Conservation (phyloP, 2,888 invertebrate genomes). For the Hypsopygia costalis region DNA sequence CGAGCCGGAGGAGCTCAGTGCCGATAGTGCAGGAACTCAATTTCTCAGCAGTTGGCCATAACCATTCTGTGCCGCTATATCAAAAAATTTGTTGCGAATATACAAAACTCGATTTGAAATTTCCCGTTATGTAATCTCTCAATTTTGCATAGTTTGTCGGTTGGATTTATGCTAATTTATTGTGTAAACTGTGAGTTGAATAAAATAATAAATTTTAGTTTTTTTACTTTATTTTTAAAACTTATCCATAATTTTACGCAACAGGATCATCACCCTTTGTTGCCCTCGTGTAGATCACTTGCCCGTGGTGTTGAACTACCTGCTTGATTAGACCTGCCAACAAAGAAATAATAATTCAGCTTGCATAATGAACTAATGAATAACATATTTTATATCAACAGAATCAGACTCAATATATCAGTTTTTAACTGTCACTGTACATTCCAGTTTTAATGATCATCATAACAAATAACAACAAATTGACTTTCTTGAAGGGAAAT, state of each 20-base stretch:
- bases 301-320: conserved; percentile 97
- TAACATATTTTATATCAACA: background rate
- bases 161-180: too few species aligned
- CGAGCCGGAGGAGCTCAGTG: conserved; percentile 82
- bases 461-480: conserved; percentile 36
- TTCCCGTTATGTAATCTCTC: too few species aligned
- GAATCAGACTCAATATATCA: conserved; percentile 83
- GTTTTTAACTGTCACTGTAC: conserved; percentile 65
- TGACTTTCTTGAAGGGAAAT: too few species aligned
- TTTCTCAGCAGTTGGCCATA: conserved; percentile 84
- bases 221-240: conserved; percentile 52
- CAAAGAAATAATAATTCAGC: conserved; percentile 9
- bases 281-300: conserved; percentile 97
- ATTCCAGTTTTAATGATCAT: conserved; percentile 59
- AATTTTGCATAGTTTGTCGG: too few species aligned
- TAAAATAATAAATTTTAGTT: conserved; percentile 18
- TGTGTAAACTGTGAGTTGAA: too few species aligned
- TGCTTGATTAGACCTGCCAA: conserved; percentile 93
- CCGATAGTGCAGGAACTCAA: conserved; percentile 84
- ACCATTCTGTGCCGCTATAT: too few species aligned
- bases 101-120: too few species aligned
- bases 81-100: too few species aligned
- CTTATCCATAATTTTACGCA: conserved; percentile 81
- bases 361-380: background rate
- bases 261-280: conserved; percentile 95